These are phyloP conservation scores for Mus spretus DNA, from an alignment of 2,797 vertebrate species.

Conservation along the genomic window DNA sequence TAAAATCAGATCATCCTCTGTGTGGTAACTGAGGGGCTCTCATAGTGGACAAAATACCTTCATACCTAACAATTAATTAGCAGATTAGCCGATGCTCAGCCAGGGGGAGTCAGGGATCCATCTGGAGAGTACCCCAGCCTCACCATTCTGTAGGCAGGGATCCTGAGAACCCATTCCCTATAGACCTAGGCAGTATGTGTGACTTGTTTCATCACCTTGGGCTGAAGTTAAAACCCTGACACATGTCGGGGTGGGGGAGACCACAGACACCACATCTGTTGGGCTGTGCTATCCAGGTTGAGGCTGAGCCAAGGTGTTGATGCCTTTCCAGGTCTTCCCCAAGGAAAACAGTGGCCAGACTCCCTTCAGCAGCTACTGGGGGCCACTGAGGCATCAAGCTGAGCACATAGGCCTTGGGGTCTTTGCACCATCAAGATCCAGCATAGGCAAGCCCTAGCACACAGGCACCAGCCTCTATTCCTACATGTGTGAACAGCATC, in stretches of 20 bases:
- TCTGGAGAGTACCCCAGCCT: neutral
- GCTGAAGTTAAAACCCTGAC: neutral
- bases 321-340: neutral
- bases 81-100: neutral
- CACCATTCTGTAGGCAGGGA: accelerated
- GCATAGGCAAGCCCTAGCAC: no score
- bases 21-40: constrained; percentile 7
- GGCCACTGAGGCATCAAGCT: neutral
- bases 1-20: constrained; percentile 55
- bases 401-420: neutral
- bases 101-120: neutral
- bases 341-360: neutral
- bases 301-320: neutral
- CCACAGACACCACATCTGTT: no score
- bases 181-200: neutral
- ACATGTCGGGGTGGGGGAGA: no score
- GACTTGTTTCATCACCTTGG: neutral
- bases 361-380: accelerated
- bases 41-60: neutral
- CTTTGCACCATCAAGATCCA: accelerated
- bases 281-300: neutral
- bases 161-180: neutral
- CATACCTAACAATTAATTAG: neutral
- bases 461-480: neutral
- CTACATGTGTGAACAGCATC: accelerated